Evolutionary conservation across 2,113 vertebrate species (phyloP).

Genomic region (Thamnophis sirtalis): DNA sequence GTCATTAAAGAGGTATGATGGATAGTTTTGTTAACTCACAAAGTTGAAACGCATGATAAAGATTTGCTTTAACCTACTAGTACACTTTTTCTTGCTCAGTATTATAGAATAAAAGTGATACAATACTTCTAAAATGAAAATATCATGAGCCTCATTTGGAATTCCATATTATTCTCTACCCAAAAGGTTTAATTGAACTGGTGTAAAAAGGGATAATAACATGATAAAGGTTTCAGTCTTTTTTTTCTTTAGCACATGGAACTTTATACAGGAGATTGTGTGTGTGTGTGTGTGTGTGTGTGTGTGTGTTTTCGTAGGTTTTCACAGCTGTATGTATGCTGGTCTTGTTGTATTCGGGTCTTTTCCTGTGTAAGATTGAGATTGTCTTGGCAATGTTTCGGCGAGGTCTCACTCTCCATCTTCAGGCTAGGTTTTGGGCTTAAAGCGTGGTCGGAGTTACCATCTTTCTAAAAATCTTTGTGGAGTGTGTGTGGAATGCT

Average conservation of each 20-base stretch:
- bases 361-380: no score
- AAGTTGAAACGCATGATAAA: conserved; percentile 59
- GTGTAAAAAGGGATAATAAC: background rate
- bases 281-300: no score
- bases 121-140: background rate
- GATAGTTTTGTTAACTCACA: conserved; percentile 72
- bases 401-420: no score
- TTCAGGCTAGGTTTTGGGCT: no score
- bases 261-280: background rate
- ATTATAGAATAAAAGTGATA: background rate
- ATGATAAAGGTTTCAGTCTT: background rate
- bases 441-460: no score
- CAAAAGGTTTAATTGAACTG: background rate
- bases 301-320: no score
- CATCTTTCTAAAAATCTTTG: no score
- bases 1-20: conserved; percentile 65
- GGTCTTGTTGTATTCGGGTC: no score
- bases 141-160: background rate
- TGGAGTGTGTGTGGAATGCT: no score
- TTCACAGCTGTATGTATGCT: no score
- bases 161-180: background rate
- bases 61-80: conserved; percentile 41
- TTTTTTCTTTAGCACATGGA: background rate
- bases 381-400: no score
- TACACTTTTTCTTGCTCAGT: conserved; percentile 13